Evolutionary conservation across 2,113 vertebrate genomes (phyloP).

Genomic region (Stomatorhinus ivindoensis): DNA sequence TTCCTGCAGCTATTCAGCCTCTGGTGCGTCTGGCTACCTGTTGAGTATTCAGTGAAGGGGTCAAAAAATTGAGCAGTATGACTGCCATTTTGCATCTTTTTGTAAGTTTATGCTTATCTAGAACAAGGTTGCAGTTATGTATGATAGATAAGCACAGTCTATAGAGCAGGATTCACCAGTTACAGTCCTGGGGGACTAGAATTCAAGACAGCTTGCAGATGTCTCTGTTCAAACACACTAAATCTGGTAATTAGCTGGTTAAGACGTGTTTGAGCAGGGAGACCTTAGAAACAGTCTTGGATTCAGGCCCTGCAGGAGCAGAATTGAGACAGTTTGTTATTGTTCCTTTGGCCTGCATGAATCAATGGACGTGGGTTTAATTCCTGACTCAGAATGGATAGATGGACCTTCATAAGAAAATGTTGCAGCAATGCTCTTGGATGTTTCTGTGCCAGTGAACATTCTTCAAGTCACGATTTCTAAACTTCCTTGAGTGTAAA

Average conservation of each 20-base stretch:
- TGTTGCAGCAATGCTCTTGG: background rate
- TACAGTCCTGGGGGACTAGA: background rate
- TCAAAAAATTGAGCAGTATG: slow-evolving; percentile 10
- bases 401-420: background rate
- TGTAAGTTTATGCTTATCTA: background rate
- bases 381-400: background rate
- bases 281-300: background rate
- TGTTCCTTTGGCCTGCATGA: background rate
- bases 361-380: background rate
- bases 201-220: background rate
- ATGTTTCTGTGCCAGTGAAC: background rate
- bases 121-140: background rate
- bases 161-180: background rate
- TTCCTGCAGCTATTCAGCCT: slow-evolving; percentile 36
- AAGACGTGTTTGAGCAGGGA: background rate
- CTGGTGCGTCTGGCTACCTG: background rate
- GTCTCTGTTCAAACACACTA: background rate
- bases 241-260: background rate
- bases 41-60: slow-evolving; percentile 33
- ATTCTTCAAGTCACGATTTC: background rate
- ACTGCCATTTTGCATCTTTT: background rate
- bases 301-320: background rate
- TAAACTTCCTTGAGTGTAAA: background rate
- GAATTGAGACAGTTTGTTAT: background rate
- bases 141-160: background rate